Conservation (phyloP, 2,113 vertebrate species). For the Triplophysa siluroides region DNA sequence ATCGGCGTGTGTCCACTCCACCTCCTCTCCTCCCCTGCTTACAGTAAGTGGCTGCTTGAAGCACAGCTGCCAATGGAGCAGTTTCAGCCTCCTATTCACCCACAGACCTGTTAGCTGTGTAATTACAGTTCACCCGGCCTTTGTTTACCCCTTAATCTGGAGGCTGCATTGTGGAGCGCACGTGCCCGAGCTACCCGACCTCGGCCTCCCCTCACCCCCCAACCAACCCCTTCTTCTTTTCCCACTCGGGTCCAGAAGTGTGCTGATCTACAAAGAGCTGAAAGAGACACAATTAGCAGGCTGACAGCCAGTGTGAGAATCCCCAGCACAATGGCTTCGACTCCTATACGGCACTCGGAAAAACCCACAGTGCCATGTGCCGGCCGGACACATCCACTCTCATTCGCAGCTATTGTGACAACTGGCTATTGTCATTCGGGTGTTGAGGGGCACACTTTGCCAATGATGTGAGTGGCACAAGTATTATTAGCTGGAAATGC, state of each 20-base stretch:
- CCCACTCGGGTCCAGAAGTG: slow-evolving; percentile 66
- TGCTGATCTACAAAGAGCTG: slow-evolving; percentile 68
- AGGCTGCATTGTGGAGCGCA: slow-evolving; percentile 69
- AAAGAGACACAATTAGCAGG: slow-evolving; percentile 66
- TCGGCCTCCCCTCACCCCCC: slow-evolving; percentile 39
- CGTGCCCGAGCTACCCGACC: slow-evolving; percentile 59
- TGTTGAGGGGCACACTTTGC: slow-evolving; percentile 60
- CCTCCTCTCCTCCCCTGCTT: slow-evolving; percentile 45
- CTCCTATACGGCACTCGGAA: slow-evolving; percentile 69
- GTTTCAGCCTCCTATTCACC: slow-evolving; percentile 48
- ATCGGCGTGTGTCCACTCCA: slow-evolving; percentile 18
- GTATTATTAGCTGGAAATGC: slow-evolving; percentile 51
- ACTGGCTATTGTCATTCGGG: slow-evolving; percentile 57
- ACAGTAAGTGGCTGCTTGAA: slow-evolving; percentile 57
- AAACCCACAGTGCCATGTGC: slow-evolving; percentile 56
- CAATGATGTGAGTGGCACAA: slow-evolving; percentile 45
- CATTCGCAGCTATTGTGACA: slow-evolving; percentile 55
- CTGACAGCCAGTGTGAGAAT: slow-evolving; percentile 60
- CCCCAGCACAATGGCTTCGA: slow-evolving; percentile 64
- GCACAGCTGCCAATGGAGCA: slow-evolving; percentile 70
- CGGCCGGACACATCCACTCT: slow-evolving; percentile 35
- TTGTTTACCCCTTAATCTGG: slow-evolving; percentile 69
- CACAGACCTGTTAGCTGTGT: slow-evolving; percentile 62
- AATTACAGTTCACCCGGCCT: slow-evolving; percentile 71
- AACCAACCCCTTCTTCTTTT: slow-evolving; percentile 47